Evolutionary conservation across 2,797 vertebrate species (phyloP).

Genomic region (Peromyscus melanophrys): DNA sequence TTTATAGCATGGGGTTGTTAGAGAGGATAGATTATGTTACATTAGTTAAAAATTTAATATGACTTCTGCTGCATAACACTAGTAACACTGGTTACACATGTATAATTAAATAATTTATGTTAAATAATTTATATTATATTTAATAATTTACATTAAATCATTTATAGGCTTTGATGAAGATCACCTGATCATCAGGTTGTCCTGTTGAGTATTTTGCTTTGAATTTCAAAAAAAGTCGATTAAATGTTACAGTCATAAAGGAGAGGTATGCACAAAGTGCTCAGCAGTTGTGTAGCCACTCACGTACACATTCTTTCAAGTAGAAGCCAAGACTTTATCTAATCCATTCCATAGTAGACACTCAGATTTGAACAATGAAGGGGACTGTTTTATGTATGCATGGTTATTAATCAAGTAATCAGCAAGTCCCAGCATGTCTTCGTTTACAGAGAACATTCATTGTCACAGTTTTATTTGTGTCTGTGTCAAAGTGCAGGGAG

Average conservation of each 20-base stretch:
- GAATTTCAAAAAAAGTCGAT: not conserved
- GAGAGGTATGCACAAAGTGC: not conserved
- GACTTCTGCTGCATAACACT: not conserved
- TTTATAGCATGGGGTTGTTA: not conserved
- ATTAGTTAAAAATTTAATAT: not conserved
- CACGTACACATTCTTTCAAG: not conserved
- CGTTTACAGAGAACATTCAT: not conserved
- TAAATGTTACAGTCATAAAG: conserved; percentile 46
- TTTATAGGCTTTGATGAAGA: not conserved
- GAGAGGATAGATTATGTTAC: not conserved
- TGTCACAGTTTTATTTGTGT: not conserved
- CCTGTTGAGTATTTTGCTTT: conserved; percentile 32
- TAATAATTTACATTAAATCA: not conserved
- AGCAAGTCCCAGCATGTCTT: not conserved
- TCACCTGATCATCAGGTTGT: not conserved
- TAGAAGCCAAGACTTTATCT: not conserved
- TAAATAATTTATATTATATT: not conserved
- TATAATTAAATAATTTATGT: not conserved
- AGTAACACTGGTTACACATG: no score
- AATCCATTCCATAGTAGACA: not conserved
- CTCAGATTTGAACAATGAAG: conserved; percentile 4
- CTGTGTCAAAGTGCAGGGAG: not conserved
- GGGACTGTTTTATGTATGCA: not conserved
- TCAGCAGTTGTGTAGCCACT: not conserved
- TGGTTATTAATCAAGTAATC: conserved; percentile 38